phyloP scores from a whole-genome alignment of 2,797 vertebrate genomes.

The Acipenser ruthenus region DNA sequence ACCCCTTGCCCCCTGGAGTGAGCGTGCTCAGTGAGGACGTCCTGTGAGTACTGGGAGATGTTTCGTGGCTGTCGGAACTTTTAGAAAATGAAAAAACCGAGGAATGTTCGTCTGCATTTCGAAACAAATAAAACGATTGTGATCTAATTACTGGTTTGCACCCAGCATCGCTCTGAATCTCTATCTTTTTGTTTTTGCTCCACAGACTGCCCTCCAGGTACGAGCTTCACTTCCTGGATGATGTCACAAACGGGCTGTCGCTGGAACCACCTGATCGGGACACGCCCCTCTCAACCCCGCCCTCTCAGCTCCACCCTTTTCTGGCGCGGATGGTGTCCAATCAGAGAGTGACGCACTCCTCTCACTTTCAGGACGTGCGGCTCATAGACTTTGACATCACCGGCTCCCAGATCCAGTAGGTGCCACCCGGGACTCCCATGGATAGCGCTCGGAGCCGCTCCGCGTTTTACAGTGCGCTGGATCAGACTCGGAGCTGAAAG shows the following conservation, averaged over 20 bases:
- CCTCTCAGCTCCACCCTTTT: conserved; percentile 61
- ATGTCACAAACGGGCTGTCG: not conserved
- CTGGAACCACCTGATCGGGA: conserved; percentile 5
- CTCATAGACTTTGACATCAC: conserved; percentile 79
- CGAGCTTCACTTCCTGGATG: conserved; percentile 61
- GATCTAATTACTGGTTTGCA: too few species aligned
- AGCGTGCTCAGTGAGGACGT: conserved; percentile 54
- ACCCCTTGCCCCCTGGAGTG: conserved; percentile 52
- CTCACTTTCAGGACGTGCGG: conserved; percentile 89
- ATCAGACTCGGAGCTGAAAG: too few species aligned
- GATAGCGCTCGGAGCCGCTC: not conserved
- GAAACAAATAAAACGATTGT: too few species aligned
- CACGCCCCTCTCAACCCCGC: conserved; percentile 14
- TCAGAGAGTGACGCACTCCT: conserved; percentile 60
- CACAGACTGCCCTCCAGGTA: conserved; percentile 76
- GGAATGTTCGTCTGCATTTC: too few species aligned
- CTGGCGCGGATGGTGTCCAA: conserved; percentile 65
- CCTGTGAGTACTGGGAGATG: conserved; percentile 55
- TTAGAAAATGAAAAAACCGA: too few species aligned
- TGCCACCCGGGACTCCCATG: not conserved
- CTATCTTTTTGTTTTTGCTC: conserved; percentile 7
- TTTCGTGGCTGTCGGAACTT: too few species aligned
- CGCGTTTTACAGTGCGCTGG: not conserved
- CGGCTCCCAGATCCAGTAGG: conserved; percentile 75
- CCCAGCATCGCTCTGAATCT: too few species aligned